phyloP scores from a whole-genome alignment of 2,797 vertebrate genomes.

The Semaprochilodus insignis region DNA sequence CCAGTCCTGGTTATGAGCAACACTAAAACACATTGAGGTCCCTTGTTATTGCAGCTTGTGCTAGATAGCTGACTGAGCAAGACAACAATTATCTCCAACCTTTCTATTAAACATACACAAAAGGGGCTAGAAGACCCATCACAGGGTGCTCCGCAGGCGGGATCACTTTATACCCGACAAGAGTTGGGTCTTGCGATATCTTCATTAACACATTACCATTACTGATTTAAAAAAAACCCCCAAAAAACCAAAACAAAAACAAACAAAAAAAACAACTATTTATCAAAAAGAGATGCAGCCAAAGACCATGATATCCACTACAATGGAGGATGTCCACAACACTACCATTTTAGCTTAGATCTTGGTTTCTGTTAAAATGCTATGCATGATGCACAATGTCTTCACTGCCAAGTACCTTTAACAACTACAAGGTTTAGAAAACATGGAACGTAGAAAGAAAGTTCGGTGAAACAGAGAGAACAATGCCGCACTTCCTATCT shows the following conservation, averaged over 20 bases:
- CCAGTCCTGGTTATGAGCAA: conserved; percentile 43
- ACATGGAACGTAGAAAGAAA: conserved; percentile 39
- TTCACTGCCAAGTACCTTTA: conserved; percentile 45
- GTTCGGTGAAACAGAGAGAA: conserved; percentile 38
- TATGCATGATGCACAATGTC: conserved; percentile 35
- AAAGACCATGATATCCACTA: conserved; percentile 48
- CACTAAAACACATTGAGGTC: conserved; percentile 48
- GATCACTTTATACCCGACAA: conserved; percentile 56
- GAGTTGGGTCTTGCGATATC: conserved; percentile 41
- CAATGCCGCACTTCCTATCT: conserved; percentile 36
- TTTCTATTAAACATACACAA: conserved; percentile 24
- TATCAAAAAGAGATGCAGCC: conserved; percentile 15
- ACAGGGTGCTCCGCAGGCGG: conserved; percentile 11
- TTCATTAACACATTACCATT: conserved; percentile 51
- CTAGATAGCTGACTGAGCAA: conserved; percentile 58
- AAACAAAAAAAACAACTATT: conserved; percentile 49
- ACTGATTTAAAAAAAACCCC: conserved; percentile 45
- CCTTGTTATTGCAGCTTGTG: conserved; percentile 24
- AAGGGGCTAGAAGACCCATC: neutral
- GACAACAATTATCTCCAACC: conserved; percentile 32
- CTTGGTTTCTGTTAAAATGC: conserved; percentile 36
- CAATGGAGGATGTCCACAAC: conserved; percentile 51
- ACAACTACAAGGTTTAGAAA: conserved; percentile 43
- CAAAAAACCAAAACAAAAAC: too few relatives aligned
- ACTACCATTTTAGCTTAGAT: conserved; percentile 11